Evolutionary conservation across 2,797 vertebrate genomes (phyloP).

Genomic region (Odontamblyopus lacepedii): DNA sequence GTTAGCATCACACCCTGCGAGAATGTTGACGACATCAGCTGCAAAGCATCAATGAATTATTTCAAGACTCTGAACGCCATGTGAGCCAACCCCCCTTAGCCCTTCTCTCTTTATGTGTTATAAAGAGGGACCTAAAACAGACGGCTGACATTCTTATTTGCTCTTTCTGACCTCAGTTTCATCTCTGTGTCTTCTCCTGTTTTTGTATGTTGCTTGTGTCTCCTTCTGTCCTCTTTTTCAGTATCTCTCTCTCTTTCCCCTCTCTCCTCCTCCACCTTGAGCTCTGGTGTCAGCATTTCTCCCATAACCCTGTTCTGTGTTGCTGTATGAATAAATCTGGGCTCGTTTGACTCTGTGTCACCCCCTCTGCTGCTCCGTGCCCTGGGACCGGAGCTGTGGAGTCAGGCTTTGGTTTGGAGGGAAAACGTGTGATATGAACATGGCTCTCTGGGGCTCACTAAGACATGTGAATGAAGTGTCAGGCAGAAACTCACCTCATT

Average conservation of each 20-base stretch:
- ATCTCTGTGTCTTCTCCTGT: not conserved
- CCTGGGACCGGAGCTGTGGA: constrained; percentile 15
- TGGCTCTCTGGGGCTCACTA: constrained; percentile 14
- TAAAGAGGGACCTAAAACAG: constrained; percentile 7
- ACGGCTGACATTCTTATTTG: constrained; percentile 14
- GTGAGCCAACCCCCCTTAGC: no score
- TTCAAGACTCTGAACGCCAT: no score
- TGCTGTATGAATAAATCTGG: constrained; percentile 52
- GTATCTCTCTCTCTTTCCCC: not conserved
- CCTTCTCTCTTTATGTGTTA: not conserved
- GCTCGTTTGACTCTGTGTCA: constrained; percentile 36
- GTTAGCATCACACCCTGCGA: no score
- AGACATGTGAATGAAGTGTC: not conserved
- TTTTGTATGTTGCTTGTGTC: not conserved
- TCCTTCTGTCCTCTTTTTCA: not conserved
- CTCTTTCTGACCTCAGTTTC: constrained; percentile 31
- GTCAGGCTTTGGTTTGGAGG: constrained; percentile 30
- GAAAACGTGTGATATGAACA: constrained; percentile 10
- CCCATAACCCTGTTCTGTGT: constrained; percentile 4
- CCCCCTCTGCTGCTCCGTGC: constrained; percentile 8
- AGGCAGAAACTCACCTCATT: constrained; percentile 3
- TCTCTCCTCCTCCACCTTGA: constrained; percentile 23
- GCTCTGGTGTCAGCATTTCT: constrained; percentile 50
- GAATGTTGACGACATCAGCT: no score
- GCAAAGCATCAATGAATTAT: no score